Base-by-base conservation (phyloP, 2,888 invertebrate species). In the Athripsodes cinereus region DNA sequence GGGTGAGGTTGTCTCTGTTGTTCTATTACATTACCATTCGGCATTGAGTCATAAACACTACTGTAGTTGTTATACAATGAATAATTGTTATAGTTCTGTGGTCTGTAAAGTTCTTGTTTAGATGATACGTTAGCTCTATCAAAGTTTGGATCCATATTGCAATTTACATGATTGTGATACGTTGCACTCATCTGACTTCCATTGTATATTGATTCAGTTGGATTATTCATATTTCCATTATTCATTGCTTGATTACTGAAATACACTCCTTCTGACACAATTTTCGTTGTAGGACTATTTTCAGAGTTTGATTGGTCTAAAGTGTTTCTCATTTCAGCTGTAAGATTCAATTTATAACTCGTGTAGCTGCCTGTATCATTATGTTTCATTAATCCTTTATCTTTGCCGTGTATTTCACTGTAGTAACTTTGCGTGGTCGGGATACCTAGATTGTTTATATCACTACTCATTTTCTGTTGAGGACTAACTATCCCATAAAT, bases 61-160 rank as follows among this genome's bases (percentile, higher is more conserved):
- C 77, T 77, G 68, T 75, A 78, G 71, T 75, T 72, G 67, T 76
- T 78, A 67, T 76, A 77, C 68, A 74, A 72, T 13, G 62, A 56
- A 19, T 51, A 10, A 19, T 35, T 21, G 22, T 52, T 59, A 22
- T 51, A 52, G 2, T 40, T 22, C 2, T 51, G 62, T 22, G 51
- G 56, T 40, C n/a, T 13, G 13, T 40, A 40, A 52, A 58, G 55
- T 1, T 55, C 52, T 11, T 57, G 60, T 22, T 61, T 60, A 1
- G 61, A 61, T 5, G 62, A 63, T 20, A 59, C 55, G 46, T 60
- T 63, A 11, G 53, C 55, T 19, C 55, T 57, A n/a, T 61, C 62
- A n/a, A 57, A 62, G 1, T 47, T 16, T 2, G 52, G 19, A 21
- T 60, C 60, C 10, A 44, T 16, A 22, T 60, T 60, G 22, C 52